Evolutionary conservation across 2,113 vertebrate species (phyloP), one percentile per base, ranked within the genome.

Genomic region (Tetraodon nigroviridis): DNA sequence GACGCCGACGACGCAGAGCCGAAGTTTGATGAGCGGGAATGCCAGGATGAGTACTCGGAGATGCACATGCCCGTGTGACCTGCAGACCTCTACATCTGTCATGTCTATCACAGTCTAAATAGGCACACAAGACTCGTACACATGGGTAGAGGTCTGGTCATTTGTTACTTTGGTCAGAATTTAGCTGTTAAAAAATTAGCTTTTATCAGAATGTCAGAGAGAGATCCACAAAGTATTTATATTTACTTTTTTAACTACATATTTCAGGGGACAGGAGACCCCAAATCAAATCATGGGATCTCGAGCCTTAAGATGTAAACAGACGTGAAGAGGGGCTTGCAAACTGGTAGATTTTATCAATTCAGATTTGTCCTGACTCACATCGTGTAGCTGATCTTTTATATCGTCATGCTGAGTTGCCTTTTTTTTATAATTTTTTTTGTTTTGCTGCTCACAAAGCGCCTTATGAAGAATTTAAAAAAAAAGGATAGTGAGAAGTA

Each of bases 31-130:
- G 96, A 98, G 78, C 89, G 92, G 3, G 94, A 96, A 27, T 92
- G 94, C 0, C 89, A 93, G 60, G 95, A 99, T 0, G 96, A 98
- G 60, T 99, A 99, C 87, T 92, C 94, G 0, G 96, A 97, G 87
- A 95, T 98, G 94, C 93, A 93, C 42, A 98, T 99, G 96, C 96
- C 95, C 0, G 94, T 98, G 71, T 98, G 89, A 89, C 2, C 27
- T 4, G 0, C 11, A 1, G 11, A 14, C 57, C 59, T 22, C 14
- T 32, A n/a, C 45, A 61, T 45, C 37, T 55, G 53, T 37, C 16
- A 40, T 51, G 32, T 73, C 58, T 21, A 18, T 62, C 40, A 59
- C 42, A 19, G 51, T 13, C 49, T 48, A 68, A 64, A 57, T 58
- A 14, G 41, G 32, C 58, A 19, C 6, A 7, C 14, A 44, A 16